Evolutionary conservation across 2,888 invertebrate genomes (phyloP).

Genomic region (Allophyes oxyacanthae): DNA sequence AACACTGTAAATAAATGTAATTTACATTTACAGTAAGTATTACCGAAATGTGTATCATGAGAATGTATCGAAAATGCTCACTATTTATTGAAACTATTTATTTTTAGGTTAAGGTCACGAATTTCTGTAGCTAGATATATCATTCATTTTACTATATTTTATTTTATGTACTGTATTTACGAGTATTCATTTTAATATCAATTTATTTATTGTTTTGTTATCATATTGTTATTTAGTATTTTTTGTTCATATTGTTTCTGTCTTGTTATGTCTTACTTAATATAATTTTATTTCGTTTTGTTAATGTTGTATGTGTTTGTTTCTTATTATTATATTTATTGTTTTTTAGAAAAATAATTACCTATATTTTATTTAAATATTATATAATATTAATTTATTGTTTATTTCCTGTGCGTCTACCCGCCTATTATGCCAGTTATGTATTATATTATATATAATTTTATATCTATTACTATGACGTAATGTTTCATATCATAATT

Average conservation of each 20-base stretch:
- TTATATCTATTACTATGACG: background rate
- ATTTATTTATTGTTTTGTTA: background rate
- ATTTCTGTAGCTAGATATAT: conserved; percentile 16
- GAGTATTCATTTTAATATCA: background rate
- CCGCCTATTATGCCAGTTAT: conserved; percentile 18
- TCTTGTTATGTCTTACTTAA: no score
- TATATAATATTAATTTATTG: conserved; percentile 6
- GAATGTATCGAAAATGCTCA: conserved; percentile 32
- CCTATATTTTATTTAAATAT: conserved; percentile 16
- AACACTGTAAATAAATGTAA: conserved; percentile 10
- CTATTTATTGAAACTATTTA: conserved; percentile 63
- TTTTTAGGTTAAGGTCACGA: conserved; percentile 55
- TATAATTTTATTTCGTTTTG: background rate
- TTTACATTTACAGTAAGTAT: conserved; percentile 12
- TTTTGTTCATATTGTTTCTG: conserved; percentile 3
- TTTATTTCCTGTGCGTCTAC: conserved; percentile 5
- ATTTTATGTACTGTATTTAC: background rate
- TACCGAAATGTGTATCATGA: conserved; percentile 22
- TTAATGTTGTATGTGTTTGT: conserved; percentile 12
- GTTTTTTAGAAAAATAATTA: background rate
- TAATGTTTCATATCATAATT: background rate
- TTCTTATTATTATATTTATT: background rate
- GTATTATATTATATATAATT: background rate
- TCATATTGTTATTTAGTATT: background rate
- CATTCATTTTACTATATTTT: background rate